Evolutionary conservation across 2,797 vertebrate genomes (phyloP).

Genomic region (Phataginus tetradactyla): DNA sequence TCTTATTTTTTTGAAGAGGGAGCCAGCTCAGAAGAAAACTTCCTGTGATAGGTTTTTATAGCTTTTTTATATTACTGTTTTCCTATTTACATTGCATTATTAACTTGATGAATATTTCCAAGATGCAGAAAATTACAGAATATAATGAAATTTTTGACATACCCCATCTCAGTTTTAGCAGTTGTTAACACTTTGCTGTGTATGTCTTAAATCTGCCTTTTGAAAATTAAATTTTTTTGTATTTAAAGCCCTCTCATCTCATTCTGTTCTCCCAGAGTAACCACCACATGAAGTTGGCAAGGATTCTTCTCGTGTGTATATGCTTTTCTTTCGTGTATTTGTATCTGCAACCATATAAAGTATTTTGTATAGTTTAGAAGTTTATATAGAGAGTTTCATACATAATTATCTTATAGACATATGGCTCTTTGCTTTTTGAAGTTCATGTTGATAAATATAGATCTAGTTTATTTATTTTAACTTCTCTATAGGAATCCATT

Average conservation of each 20-base stretch:
- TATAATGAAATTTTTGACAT: not conserved
- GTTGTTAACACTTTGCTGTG: not conserved
- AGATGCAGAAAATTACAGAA: not conserved
- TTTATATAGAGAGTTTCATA: not conserved
- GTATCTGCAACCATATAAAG: not conserved
- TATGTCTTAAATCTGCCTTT: constrained; percentile 3
- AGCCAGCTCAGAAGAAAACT: not conserved
- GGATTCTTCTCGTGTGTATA: not conserved
- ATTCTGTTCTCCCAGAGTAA: not conserved
- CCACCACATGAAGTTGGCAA: not conserved
- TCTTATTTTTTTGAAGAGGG: not conserved
- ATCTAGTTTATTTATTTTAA: not conserved
- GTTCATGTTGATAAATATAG: not conserved
- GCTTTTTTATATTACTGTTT: not conserved
- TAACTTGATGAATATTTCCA: not conserved
- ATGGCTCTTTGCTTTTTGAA: not conserved
- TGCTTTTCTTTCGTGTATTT: not conserved
- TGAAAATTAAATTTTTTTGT: not conserved
- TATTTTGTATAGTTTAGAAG: not conserved
- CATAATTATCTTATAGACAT: not conserved
- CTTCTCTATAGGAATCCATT: not conserved
- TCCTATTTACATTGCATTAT: not conserved
- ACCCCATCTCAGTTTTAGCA: not conserved
- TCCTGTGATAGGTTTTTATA: not conserved
- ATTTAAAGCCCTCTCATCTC: not conserved